phyloP scores from a whole-genome alignment of 1,140 invertebrate genomes.

The Oncopeltus fasciatus region DNA sequence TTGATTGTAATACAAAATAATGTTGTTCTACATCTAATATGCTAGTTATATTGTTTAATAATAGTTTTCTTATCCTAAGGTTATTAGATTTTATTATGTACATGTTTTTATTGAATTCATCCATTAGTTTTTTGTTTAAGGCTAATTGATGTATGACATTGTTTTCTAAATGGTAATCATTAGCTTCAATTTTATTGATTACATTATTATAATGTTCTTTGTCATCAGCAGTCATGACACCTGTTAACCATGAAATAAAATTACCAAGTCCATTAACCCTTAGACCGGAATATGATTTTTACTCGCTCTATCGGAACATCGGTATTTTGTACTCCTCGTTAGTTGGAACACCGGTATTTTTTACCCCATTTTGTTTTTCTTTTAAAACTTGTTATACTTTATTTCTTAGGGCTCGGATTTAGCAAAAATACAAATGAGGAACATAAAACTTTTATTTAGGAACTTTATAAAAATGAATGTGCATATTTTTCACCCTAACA shows the following conservation, averaged over 20 bases:
- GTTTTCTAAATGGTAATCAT: background rate
- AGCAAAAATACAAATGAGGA: too few relatives aligned
- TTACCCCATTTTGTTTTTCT: too few relatives aligned
- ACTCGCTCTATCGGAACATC: too few relatives aligned
- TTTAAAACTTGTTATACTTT: too few relatives aligned
- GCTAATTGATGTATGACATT: background rate
- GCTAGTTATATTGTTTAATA: background rate
- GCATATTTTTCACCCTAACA: too few relatives aligned
- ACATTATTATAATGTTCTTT: background rate
- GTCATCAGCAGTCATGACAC: background rate
- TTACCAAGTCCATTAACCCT: background rate
- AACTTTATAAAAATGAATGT: too few relatives aligned
- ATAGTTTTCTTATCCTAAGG: background rate
- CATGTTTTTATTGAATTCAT: background rate
- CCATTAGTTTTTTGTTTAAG: background rate
- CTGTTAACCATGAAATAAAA: background rate
- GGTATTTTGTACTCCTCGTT: too few relatives aligned
- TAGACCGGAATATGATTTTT: too few relatives aligned
- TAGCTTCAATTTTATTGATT: background rate
- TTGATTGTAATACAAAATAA: background rate
- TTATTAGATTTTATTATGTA: background rate
- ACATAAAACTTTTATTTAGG: too few relatives aligned
- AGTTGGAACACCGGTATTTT: too few relatives aligned
- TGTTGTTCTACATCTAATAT: background rate
- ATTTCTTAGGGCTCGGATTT: too few relatives aligned